Base-by-base conservation (phyloP, 2,888 invertebrate genomes). In the Nasonovia ribisnigri region DNA sequence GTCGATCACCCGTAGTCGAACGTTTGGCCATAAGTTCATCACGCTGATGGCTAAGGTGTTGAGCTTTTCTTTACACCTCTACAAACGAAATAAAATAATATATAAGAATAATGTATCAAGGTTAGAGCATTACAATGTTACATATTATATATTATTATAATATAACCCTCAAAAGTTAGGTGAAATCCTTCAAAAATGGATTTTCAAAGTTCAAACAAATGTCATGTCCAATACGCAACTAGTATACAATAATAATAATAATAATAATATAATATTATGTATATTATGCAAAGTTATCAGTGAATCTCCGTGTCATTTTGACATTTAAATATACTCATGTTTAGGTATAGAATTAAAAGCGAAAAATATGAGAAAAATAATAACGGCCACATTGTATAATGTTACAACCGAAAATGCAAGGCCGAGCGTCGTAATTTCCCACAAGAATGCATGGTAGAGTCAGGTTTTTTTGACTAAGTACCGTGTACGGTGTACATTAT, bases 21-120 rank as follows among this genome's bases (percentile, higher is more conserved):
- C 97, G n/a, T 99, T 98, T 0, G 99, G 99, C 99, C 99, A 99
- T 96, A 98, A 98, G 96, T 99, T 99, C 98, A 99, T 98, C 96
- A 99, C 99, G 95, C 98, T 98, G 95, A 99, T 98, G 94, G 99
- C 99, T 95, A 99, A 96, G 94, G 98, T 98, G 96, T 99, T 98
- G 95, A 99, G 96, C 96, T 98, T 99, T 96, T 99, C 99, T 96
- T 98, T 98, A 96, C 99, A 99, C 96, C 99, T 97, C 99, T 99
- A 97, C 91, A 97, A 97, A 84, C 26, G 16, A 36, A 86, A 87
- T 26, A 57, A 54, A 54, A 11, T 20, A 24, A 36, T 6, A 11
- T 77, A 36, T 77, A 77, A 36, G 36, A 77, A 77, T 36, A 20
- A 20, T 20, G 8, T 36, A 20, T 20, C 36, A 77, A 36, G n/a